Conservation (phyloP, 1,140 invertebrate genomes). For the Musca vetustissima region DNA sequence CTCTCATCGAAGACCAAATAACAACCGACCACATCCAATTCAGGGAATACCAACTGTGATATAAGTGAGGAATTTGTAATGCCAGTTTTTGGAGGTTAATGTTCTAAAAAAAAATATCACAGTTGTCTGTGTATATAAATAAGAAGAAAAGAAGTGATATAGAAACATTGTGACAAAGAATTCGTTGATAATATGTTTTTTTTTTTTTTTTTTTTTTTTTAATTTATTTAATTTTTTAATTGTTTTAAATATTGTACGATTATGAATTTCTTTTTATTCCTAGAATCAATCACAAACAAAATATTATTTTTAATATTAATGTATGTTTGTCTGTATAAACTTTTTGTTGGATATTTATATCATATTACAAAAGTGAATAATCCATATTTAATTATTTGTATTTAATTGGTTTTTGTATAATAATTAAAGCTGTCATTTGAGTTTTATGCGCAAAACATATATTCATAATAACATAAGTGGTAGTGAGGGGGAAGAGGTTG, state of each 20-base stretch:
- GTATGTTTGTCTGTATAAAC: too few relatives aligned
- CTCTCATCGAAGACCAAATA: too few relatives aligned
- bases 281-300: too few relatives aligned
- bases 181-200: conserved; percentile 12
- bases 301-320: not conserved
- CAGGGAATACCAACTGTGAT: not conserved
- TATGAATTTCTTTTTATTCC: not conserved
- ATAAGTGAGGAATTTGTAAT: too few relatives aligned
- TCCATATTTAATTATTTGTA: not conserved
- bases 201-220: too few relatives aligned
- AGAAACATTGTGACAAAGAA: conserved; percentile 11
- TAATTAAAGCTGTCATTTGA: conserved; percentile 22
- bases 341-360: not conserved
- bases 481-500: too few relatives aligned
- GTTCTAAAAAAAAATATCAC: conserved; percentile 38
- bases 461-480: not conserved
- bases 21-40: too few relatives aligned
- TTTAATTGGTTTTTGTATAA: not conserved
- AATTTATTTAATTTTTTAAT: conserved; percentile 3
- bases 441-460: conserved; percentile 12
- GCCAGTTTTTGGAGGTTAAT: not conserved
- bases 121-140: conserved; percentile 54
- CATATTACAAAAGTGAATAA: not conserved
- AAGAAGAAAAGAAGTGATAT: not conserved
- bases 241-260: conserved; percentile 1